Conservation (phyloP, 2,888 invertebrate species). For the Polydrusus cervinus region DNA sequence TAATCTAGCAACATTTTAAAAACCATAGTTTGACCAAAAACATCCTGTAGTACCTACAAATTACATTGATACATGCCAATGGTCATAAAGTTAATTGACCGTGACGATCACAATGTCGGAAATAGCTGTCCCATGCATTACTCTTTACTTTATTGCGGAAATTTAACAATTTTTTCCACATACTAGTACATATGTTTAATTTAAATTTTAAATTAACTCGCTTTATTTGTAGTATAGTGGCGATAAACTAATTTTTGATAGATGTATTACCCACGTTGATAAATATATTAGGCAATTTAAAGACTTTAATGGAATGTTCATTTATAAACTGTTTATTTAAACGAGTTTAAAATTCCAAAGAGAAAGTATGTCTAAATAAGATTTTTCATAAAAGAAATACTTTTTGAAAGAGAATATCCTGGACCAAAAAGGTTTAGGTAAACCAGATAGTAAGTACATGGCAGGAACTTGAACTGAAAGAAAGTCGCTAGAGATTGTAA, state of each 20-base stretch:
- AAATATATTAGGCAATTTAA: background rate
- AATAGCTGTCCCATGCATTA: conserved; percentile 46
- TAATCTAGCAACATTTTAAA: conserved; percentile 1
- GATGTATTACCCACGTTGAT: background rate
- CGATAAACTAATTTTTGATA: background rate
- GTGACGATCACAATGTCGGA: conserved; percentile 55
- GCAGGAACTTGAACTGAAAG: no score
- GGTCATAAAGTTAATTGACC: conserved; percentile 55
- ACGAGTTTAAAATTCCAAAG: background rate
- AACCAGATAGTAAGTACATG: no score
- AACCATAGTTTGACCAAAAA: conserved; percentile 32
- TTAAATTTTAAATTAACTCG: conserved; percentile 17
- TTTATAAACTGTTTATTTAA: background rate
- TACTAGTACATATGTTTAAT: conserved; percentile 1
- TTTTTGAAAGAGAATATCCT: no score
- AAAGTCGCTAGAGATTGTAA: no score
- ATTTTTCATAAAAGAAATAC: no score
- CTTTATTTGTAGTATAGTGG: conserved; percentile 4
- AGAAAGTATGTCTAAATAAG: background rate
- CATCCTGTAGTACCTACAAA: conserved; percentile 55
- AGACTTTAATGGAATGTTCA: background rate
- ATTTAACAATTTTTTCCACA: conserved; percentile 20
- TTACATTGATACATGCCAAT: conserved; percentile 54
- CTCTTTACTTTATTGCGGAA: conserved; percentile 27
- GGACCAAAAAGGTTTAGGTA: no score